These are phyloP conservation scores for Tetanocera ferruginea DNA, from an alignment of 2,888 invertebrate genomes.

Conservation along the genomic window DNA sequence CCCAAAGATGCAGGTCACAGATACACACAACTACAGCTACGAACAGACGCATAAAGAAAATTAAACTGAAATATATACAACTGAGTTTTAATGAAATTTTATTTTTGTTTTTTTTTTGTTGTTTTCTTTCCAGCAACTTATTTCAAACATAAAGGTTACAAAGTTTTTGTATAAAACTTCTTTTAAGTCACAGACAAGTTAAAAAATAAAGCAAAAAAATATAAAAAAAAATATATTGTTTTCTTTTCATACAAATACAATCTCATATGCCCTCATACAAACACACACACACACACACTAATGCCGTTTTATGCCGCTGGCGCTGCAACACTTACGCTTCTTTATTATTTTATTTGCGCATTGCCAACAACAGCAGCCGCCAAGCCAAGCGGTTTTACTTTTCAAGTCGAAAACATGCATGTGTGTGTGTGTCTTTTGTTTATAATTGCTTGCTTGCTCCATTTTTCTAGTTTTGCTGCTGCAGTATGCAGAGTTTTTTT, in stretches of 20 bases:
- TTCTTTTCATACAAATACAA: not conserved
- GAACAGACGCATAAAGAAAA: not conserved
- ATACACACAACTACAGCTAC: not conserved
- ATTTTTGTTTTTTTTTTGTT: too few species aligned
- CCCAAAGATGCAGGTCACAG: not conserved
- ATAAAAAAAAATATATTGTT: not conserved
- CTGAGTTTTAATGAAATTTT: too few species aligned
- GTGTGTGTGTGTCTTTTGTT: not conserved
- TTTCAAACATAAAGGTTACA: not conserved
- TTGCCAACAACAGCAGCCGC: slow-evolving; percentile 22
- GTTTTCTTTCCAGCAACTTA: too few species aligned
- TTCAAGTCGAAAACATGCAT: not conserved
- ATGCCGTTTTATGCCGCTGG: not conserved
- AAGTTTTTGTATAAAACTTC: not conserved
- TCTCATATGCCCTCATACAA: not conserved
- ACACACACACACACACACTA: not conserved
- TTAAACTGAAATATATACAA: too few species aligned
- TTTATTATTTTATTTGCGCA: slow-evolving; percentile 10
- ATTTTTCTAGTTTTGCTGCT: too few species aligned
- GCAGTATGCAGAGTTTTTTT: too few species aligned
- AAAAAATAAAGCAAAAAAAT: not conserved
- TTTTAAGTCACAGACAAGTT: not conserved
- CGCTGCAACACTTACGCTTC: not conserved
- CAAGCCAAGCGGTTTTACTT: not conserved
- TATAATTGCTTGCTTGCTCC: too few species aligned